Conservation (phyloP, 1,140 invertebrate species). For the Sinonovacula constricta region DNA sequence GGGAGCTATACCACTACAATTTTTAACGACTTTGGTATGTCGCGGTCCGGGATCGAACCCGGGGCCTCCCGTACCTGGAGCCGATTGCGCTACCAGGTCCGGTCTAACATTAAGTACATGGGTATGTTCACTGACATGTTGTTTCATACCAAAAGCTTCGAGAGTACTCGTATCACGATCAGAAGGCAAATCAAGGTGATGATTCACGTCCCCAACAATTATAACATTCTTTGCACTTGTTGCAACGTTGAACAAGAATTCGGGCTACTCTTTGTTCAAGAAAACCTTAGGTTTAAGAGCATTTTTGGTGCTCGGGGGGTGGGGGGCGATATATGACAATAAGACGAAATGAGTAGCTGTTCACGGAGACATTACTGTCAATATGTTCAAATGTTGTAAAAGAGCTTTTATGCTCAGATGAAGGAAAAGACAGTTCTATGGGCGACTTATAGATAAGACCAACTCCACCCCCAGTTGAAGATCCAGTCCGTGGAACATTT, state of each 20-base stretch:
- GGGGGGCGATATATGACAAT: constrained; percentile 20
- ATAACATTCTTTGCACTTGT: no score
- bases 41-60: no score
- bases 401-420: not conserved
- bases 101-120: constrained; percentile 21
- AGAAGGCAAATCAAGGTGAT: no score
- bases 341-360: no score
- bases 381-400: constrained; percentile 2
- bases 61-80: no score
- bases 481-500: not conserved
- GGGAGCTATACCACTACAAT: no score
- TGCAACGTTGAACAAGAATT: no score
- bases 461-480: not conserved
- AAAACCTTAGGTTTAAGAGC: constrained; percentile 10
- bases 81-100: no score
- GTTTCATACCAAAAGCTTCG: constrained; percentile 4
- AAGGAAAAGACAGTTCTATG: not conserved
- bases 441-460: not conserved
- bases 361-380: constrained; percentile 1
- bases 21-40: no score
- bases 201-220: no score
- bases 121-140: constrained; percentile 21
- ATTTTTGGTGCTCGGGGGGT: constrained; percentile 6
- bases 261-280: constrained; percentile 26
- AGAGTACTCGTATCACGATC: not conserved